Evolutionary conservation across 2,888 invertebrate species (phyloP), one percentile per base, ranked within the genome.

Genomic region (Yponomeuta cagnagella): DNA sequence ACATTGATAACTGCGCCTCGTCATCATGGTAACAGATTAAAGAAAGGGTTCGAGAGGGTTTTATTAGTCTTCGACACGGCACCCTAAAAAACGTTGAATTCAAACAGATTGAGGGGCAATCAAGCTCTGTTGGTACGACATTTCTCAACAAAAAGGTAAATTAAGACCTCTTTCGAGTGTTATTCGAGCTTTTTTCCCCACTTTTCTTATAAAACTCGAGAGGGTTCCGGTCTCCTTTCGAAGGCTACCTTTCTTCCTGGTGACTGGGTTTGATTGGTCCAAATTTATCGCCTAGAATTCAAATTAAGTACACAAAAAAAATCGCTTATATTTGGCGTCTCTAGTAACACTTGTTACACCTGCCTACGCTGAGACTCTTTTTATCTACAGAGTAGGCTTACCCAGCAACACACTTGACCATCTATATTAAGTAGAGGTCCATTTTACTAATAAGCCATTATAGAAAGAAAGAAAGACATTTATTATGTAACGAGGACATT

Each of bases 51-150:
- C 5, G 43, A 8, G 1, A 43, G 43, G 43, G 3, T 43, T 43
- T 43, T 43, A 8, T 0, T 43, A 43, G 43, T 6, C 43, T 8
- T 43, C 9, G 43, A 43, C 52, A 15, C 52, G 52, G 52, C 1
- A 58, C 52, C 52, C 52, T 58, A 58, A 15, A 63, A 65, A 30
- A 33, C 33, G 10, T 12, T 65, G 30, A 33, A 65, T 65, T 65
- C 33, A 75, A 74, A 72, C 73, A 75, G 74, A 75, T 75, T 73
- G 73, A 75, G 73, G 73, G 72, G 73, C 75, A 76, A 77, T 78
- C 75, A 77, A 71, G 75, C 72, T 74, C 75, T 76, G 76, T 77
- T 78, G 75, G 75, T 77, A 75, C 72, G 72, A 74, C 72, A 75
- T 75, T 77, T 76, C 73, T 74, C 74, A 74, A 74, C 73, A 74